Evolutionary conservation across 2,113 vertebrate species (phyloP).

Genomic region (Lepus timidus): DNA sequence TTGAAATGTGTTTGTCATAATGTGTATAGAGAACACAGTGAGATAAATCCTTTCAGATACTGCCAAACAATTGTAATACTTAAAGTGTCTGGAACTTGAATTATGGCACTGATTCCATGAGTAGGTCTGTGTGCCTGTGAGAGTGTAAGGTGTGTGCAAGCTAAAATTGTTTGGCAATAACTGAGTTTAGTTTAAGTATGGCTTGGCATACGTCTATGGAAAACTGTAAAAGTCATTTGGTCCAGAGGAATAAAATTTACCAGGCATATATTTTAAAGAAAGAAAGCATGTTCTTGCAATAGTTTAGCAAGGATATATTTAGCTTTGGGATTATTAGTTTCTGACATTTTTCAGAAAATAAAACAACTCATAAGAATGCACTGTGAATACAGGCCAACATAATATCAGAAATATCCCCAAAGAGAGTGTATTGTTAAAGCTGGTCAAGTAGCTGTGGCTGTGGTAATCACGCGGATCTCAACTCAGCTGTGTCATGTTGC

Average conservation of each 20-base stretch:
- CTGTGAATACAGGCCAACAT: neutral
- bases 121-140: neutral
- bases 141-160: neutral
- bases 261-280: neutral
- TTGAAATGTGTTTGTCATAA: neutral
- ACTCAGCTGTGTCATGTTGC: rapidly evolving
- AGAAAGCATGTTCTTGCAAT: neutral
- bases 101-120: neutral
- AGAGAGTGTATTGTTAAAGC: neutral
- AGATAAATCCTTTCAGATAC: neutral
- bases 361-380: neutral
- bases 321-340: constrained; percentile 10
- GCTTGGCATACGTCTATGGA: constrained; percentile 14
- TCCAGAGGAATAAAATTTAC: neutral
- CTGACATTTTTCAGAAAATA: constrained; percentile 41
- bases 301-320: neutral
- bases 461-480: neutral
- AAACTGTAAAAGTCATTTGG: constrained; percentile 32
- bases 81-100: neutral
- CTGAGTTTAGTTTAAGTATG: neutral
- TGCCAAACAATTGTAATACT: rapidly evolving
- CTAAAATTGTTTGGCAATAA: neutral
- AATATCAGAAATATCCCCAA: neutral
- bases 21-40: neutral
- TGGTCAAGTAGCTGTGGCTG: neutral